Percentiles rank a stretch among this genome's conserved stretches.
Evolutionary conservation across 2,888 invertebrate genomes (phyloP).

Genomic region (Gastrophysa polygoni): DNA sequence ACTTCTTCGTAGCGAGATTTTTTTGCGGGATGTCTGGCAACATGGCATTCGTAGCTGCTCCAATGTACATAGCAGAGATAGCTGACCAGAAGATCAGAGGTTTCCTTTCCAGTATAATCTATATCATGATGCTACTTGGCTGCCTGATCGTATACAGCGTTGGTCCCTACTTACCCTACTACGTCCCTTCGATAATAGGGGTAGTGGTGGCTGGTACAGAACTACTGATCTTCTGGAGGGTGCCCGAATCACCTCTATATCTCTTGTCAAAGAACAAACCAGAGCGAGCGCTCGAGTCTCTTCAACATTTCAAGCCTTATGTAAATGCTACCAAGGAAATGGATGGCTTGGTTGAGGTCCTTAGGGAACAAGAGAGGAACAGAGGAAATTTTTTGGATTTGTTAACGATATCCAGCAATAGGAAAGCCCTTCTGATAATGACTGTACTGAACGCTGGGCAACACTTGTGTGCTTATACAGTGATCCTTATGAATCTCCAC

Average conservation of each 20-base stretch:
- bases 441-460: constrained; percentile 53
- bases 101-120: constrained; percentile 52
- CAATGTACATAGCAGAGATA: constrained; percentile 56
- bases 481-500: constrained; percentile 57
- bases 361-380: constrained; percentile 50
- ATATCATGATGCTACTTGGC: constrained; percentile 54
- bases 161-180: constrained; percentile 52
- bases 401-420: constrained; percentile 50
- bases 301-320: constrained; percentile 46
- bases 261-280: constrained; percentile 47
- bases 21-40: constrained; percentile 53
- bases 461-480: constrained; percentile 55
- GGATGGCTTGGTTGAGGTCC: constrained; percentile 48
- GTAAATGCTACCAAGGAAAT: constrained; percentile 49
- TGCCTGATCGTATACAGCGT: constrained; percentile 48
- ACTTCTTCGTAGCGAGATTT: constrained; percentile 52
- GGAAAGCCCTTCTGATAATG: constrained; percentile 54
- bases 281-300: constrained; percentile 47
- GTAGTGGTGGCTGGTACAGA: constrained; percentile 47
- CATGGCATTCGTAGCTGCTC: constrained; percentile 55
- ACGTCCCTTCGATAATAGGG: constrained; percentile 51
- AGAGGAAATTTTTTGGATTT: constrained; percentile 52
- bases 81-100: constrained; percentile 55
- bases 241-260: constrained; percentile 56
- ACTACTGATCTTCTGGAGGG: constrained; percentile 50